phyloP scores from a whole-genome alignment of 2,888 invertebrate genomes.

The Rhagium mordax region DNA sequence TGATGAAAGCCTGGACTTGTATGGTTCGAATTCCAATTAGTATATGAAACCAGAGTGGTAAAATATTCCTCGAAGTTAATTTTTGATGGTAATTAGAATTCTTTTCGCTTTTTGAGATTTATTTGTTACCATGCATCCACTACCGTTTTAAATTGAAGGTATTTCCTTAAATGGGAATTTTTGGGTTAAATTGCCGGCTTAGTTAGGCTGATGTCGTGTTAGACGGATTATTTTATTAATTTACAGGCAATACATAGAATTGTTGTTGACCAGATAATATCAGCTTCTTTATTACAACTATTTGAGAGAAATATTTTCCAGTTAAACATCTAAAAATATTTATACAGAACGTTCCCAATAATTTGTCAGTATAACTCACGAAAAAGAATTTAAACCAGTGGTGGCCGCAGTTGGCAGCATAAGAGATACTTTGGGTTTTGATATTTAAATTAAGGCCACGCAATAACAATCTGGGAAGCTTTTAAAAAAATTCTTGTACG shows the following conservation, averaged over 20 bases:
- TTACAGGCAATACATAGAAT: neutral
- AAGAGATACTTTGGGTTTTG: no score
- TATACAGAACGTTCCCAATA: neutral
- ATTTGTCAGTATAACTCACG: no score
- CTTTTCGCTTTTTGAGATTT: conserved; percentile 13
- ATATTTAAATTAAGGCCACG: no score
- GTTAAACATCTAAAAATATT: neutral
- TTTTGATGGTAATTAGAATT: conserved; percentile 28
- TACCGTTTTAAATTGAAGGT: neutral
- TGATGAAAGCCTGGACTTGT: conserved; percentile 38
- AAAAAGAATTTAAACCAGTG: no score
- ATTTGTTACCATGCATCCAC: conserved; percentile 7
- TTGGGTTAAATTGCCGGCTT: neutral
- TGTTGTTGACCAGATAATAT: neutral
- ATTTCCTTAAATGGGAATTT: neutral
- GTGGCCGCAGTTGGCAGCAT: no score
- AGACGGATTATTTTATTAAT: neutral
- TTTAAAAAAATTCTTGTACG: no score
- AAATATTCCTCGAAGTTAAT: conserved; percentile 35
- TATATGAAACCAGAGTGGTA: conserved; percentile 32
- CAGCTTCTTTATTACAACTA: neutral
- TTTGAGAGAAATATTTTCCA: neutral
- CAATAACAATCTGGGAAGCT: no score
- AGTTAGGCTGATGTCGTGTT: neutral
- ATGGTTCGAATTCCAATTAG: conserved; percentile 36